Conservation (phyloP, 2,888 invertebrate genomes). For the Onthophagus sagittarius region DNA sequence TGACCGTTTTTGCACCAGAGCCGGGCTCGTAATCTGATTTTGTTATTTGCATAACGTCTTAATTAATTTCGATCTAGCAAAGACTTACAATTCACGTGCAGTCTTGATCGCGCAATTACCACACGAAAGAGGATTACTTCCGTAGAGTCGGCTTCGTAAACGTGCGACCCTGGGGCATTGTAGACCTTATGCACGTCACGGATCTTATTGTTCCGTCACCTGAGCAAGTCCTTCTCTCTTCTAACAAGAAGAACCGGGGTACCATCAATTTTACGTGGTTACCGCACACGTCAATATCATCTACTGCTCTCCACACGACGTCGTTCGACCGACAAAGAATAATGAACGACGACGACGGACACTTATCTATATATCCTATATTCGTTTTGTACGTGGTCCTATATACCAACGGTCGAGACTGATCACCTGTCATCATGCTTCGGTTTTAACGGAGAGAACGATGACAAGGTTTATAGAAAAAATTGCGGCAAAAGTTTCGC, state of each 20-base stretch:
- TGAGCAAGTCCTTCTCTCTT: neutral
- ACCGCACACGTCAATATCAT: neutral
- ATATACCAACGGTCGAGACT: neutral
- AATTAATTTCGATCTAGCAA: conserved; percentile 8
- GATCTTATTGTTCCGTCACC: neutral
- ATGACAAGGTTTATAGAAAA: neutral
- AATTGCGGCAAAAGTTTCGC: neutral
- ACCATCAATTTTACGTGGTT: neutral
- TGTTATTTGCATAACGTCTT: conserved; percentile 13
- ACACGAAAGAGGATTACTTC: conserved; percentile 1
- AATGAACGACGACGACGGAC: neutral
- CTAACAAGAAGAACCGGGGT: neutral
- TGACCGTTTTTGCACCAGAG: conserved; percentile 6
- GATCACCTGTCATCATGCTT: neutral
- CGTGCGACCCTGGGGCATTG: neutral
- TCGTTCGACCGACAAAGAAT: neutral
- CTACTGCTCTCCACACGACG: neutral
- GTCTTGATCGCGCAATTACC: conserved; percentile 2
- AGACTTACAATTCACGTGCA: neutral
- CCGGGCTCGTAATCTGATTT: conserved; percentile 4
- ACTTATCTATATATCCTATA: neutral
- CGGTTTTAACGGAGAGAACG: neutral
- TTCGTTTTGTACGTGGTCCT: neutral
- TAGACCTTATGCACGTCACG: neutral
- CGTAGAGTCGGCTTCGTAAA: neutral